phyloP scores from a whole-genome alignment of 2,113 vertebrate species.

The Hippoglossus stenolepis region DNA sequence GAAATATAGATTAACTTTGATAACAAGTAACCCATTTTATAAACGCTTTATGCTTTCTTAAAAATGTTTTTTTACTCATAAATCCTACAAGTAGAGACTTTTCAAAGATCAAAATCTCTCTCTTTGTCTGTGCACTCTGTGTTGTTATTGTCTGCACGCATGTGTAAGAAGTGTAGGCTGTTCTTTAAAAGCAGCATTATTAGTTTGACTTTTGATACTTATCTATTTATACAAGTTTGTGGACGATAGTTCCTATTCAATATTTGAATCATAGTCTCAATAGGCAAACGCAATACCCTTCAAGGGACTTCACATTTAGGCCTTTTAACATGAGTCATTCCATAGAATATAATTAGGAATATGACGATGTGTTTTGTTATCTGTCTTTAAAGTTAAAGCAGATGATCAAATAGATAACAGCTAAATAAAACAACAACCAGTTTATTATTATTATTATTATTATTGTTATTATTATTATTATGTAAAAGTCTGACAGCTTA shows the following conservation, averaged over 20 bases:
- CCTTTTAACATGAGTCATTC: neutral
- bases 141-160: neutral
- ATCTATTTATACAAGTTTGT: neutral
- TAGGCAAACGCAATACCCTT: neutral
- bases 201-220: constrained; percentile 9
- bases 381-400: neutral
- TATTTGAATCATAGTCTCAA: neutral
- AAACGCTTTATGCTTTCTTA: neutral
- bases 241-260: neutral
- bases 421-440: neutral
- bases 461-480: constrained; percentile 20
- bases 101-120: neutral
- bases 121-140: neutral
- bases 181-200: neutral
- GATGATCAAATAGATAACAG: neutral
- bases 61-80: neutral
- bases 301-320: neutral
- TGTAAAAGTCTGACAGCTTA: neutral
- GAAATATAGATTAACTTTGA: neutral
- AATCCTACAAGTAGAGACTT: neutral
- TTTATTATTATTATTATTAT: constrained; percentile 27
- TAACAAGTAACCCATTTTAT: neutral
- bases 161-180: neutral
- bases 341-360: neutral
- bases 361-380: too few species aligned